Base-by-base conservation (phyloP, 1,140 invertebrate species). In the Papilio polyxenes region DNA sequence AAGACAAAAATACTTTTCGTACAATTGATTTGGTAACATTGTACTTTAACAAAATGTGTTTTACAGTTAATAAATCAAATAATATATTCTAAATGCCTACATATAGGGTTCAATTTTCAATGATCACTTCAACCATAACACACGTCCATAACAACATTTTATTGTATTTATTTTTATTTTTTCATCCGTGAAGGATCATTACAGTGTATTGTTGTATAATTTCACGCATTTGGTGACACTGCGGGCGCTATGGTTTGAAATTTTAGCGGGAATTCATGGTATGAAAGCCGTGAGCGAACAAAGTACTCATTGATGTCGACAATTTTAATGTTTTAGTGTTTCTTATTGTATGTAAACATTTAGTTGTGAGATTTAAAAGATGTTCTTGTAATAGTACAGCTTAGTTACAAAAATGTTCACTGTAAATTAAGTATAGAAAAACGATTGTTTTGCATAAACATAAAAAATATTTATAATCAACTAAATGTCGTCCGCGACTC, bases 181-280 rank as follows among this genome's bases (percentile, higher is more conserved):
- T 89, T 87, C 82, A 87, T 86, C 88, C 87, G 88, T 89, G 89
- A 90, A 91, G 90, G 89, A 91, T 92, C 90, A 92, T 93, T 93
- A 93, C 85, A 72, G 88, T 81, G 83, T 84, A 93, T 93, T 93
- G 92, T 93, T 90, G 89, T 83, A 88, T 89, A 93, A 93, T 93
- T 93, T 93, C 92, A 93, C 91, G 92, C 92, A 85, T 93, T 92
- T 92, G 91, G 90, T 87, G 91, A 93, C 92, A 91, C 89, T 92
- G 87, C 88, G 89, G 91, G 87, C 90, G 87, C 88, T 91, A 86
- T 85, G 82, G 85, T 80, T 82, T 88, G 82, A 85, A 91, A 87
- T 91, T 91, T 91, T 91, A 91, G 87, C 89, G 85, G 87, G 89
- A 92, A 92, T 87, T 88, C 85, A 83, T 83, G 75, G 82, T 83